These are phyloP conservation scores for Cosmia trapezina DNA, from an alignment of 2,888 invertebrate genomes.

Conservation along the genomic window DNA sequence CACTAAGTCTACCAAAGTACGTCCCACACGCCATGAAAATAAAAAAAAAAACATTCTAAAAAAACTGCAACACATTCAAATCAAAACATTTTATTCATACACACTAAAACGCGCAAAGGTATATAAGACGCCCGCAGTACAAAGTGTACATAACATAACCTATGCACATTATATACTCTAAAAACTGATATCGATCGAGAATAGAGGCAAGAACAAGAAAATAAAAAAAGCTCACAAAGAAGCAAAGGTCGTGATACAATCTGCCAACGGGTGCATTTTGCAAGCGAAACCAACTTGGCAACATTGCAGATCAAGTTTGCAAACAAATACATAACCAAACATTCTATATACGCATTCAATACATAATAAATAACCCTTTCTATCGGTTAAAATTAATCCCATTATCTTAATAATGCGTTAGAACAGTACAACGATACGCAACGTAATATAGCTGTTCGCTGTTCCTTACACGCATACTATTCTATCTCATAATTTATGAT, in stretches of 20 bases:
- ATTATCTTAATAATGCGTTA: slow-evolving; percentile 67
- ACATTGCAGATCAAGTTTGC: slow-evolving; percentile 76
- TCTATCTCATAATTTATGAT: slow-evolving; percentile 64
- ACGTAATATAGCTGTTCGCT: slow-evolving; percentile 70
- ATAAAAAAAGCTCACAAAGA: slow-evolving; percentile 69
- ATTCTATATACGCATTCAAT: slow-evolving; percentile 66
- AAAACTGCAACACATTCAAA: slow-evolving; percentile 53
- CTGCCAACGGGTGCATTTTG: slow-evolving; percentile 75
- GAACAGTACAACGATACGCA: slow-evolving; percentile 73
- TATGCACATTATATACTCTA: slow-evolving; percentile 64
- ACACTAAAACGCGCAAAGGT: slow-evolving; percentile 63
- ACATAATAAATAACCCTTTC: slow-evolving; percentile 69
- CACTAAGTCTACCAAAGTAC: slow-evolving; percentile 21
- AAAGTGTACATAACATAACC: slow-evolving; percentile 60
- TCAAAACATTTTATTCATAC: slow-evolving; percentile 27
- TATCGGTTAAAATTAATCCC: slow-evolving; percentile 69
- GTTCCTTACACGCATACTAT: slow-evolving; percentile 69
- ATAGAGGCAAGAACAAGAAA: slow-evolving; percentile 61
- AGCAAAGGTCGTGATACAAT: slow-evolving; percentile 75
- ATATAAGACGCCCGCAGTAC: slow-evolving; percentile 68
- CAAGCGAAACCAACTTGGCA: slow-evolving; percentile 74
- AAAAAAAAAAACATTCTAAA: slow-evolving; percentile 42
- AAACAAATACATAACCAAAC: slow-evolving; percentile 78
- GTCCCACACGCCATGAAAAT: slow-evolving; percentile 48
- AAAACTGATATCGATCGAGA: slow-evolving; percentile 75